These are phyloP conservation scores for Gonioctena quinquepunctata DNA, from an alignment of 1,140 invertebrate species.

Conservation along the genomic window DNA sequence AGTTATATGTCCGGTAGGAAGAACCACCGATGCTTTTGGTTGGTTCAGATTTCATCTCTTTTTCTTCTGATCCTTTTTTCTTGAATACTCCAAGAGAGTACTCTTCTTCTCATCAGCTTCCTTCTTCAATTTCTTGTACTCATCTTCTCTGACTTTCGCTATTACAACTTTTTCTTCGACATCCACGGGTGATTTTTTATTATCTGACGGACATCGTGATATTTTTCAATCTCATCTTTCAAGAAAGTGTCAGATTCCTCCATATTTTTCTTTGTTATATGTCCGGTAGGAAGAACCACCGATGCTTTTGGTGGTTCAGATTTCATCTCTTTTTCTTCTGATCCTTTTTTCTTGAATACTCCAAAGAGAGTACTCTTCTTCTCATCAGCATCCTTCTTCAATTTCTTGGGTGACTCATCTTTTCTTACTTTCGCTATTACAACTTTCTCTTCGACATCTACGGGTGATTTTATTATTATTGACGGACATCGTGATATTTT, in stretches of 20 bases:
- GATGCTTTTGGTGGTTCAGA: neutral
- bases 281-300: neutral
- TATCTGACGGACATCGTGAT: conserved; percentile 20
- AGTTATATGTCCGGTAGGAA: neutral
- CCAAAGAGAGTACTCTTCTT: conserved; percentile 16
- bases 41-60: neutral
- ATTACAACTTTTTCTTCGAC: neutral
- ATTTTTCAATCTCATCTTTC: conserved; percentile 24
- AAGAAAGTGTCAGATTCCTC: conserved; percentile 10
- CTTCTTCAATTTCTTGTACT: neutral
- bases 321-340: conserved; percentile 6
- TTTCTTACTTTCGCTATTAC: neutral
- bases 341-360: conserved; percentile 21
- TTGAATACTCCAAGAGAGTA: conserved; percentile 25
- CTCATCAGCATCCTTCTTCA: neutral
- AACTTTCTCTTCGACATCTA: neutral
- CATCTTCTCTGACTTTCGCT: neutral
- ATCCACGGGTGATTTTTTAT: neutral
- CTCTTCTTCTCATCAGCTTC: conserved; percentile 9
- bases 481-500: conserved; percentile 27
- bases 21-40: no score
- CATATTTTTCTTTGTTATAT: neutral
- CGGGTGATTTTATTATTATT: neutral
- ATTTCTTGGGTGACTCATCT: neutral
- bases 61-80: conserved; percentile 16